Percentiles rank a stretch among this genome's conserved stretches.
These are phyloP conservation scores for Garrulus glandarius DNA, from an alignment of 2,797 vertebrate genomes.

Conservation along the genomic window DNA sequence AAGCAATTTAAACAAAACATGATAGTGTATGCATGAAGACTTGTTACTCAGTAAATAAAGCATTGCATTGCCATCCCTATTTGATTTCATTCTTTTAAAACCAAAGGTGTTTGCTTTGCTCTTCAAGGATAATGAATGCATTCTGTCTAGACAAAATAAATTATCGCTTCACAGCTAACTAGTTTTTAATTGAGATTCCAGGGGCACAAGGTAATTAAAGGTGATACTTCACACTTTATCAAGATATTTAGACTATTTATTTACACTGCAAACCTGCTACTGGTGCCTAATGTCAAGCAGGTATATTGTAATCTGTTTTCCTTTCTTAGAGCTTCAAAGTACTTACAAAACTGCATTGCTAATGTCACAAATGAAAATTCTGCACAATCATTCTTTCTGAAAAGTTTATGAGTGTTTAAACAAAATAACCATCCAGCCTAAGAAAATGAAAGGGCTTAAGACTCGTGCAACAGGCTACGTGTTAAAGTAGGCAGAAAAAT, in stretches of 20 bases:
- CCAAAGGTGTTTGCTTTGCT: not conserved
- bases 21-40: not conserved
- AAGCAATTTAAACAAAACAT: slow-evolving; percentile 44
- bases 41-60: slow-evolving; percentile 24
- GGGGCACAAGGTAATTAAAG: slow-evolving; percentile 22
- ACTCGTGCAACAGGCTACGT: not conserved
- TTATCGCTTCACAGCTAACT: slow-evolving; percentile 28
- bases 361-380: not conserved
- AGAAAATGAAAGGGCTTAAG: not conserved
- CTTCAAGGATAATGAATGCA: slow-evolving; percentile 16
- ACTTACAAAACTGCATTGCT: not conserved
- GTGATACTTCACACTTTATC: slow-evolving; percentile 12
- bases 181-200: slow-evolving; percentile 42
- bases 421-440: not conserved
- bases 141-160: slow-evolving; percentile 42
- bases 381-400: not conserved
- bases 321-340: not conserved
- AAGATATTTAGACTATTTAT: slow-evolving; percentile 19
- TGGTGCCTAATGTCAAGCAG: not conserved
- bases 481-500: not conserved
- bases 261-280: slow-evolving; percentile 5
- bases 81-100: slow-evolving; percentile 28
- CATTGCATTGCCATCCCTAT: not conserved
- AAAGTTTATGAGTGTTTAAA: not conserved
- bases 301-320: not conserved